Evolutionary conservation across 2,113 vertebrate genomes (phyloP).

Genomic region (Macquaria ambigua): DNA sequence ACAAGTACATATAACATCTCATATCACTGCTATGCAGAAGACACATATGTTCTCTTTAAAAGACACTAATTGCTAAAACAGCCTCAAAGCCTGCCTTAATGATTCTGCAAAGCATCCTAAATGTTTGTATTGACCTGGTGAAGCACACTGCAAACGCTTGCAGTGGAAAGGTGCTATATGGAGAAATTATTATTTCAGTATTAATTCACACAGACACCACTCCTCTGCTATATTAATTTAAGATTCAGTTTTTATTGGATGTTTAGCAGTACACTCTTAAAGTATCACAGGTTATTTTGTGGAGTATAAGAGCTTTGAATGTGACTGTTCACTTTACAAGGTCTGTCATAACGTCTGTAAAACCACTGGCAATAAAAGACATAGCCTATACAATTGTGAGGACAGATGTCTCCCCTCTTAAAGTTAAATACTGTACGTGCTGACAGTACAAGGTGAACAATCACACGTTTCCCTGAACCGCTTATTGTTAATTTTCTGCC

Average conservation of each 20-base stretch:
- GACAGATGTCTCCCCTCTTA: background rate
- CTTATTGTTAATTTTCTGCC: constrained; percentile 28
- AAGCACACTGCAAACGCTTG: background rate
- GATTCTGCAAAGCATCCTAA: background rate
- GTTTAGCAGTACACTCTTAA: background rate
- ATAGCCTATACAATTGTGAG: background rate
- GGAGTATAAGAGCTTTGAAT: background rate
- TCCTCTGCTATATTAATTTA: background rate
- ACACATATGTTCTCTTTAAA: background rate
- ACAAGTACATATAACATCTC: background rate
- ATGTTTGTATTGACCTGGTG: background rate
- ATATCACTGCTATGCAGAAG: background rate
- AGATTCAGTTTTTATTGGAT: background rate
- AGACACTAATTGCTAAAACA: background rate
- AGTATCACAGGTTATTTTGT: background rate
- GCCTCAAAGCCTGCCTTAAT: background rate
- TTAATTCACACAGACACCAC: background rate
- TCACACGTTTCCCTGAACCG: background rate
- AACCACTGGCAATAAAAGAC: background rate
- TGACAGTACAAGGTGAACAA: constrained; percentile 7
- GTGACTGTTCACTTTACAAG: background rate
- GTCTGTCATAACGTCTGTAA: background rate
- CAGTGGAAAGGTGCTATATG: background rate
- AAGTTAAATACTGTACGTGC: background rate
- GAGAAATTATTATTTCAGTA: background rate